Conservation (phyloP, 1,140 invertebrate species). For the Philotrypesis tridentata region DNA sequence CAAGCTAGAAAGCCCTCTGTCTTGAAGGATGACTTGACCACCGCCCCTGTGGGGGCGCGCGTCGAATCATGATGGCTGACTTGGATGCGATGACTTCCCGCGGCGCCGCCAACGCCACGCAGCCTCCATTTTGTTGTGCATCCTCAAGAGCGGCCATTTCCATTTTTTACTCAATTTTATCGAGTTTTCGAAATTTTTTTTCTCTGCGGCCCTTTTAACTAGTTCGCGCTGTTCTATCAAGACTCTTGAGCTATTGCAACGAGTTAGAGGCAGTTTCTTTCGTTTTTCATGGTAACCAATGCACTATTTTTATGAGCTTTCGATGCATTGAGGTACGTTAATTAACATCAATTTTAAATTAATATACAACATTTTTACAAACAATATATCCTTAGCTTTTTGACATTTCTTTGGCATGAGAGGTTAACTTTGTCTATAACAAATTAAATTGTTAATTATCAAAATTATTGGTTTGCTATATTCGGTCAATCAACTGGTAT, state of each 20-base stretch:
- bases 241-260: background rate
- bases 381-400: too few species aligned
- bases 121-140: constrained; percentile 38
- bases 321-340: background rate
- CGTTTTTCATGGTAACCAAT: background rate
- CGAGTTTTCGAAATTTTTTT: background rate
- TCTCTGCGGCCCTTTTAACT: background rate
- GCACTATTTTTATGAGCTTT: background rate
- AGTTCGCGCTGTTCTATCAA: too few species aligned
- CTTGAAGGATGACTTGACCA: background rate
- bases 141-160: constrained; percentile 3
- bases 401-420: too few species aligned
- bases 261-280: background rate
- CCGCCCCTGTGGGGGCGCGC: constrained; percentile 3
- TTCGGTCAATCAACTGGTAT: too few species aligned
- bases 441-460: too few species aligned
- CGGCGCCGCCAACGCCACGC: background rate
- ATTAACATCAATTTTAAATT: background rate
- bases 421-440: too few species aligned
- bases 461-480: too few species aligned
- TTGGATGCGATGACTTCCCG: constrained; percentile 2
- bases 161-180: background rate
- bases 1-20: constrained; percentile 4
- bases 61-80: constrained; percentile 41
- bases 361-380: too few species aligned